Conservation (phyloP, 2,797 vertebrate species). For the Paramormyrops hopkinsi region DNA sequence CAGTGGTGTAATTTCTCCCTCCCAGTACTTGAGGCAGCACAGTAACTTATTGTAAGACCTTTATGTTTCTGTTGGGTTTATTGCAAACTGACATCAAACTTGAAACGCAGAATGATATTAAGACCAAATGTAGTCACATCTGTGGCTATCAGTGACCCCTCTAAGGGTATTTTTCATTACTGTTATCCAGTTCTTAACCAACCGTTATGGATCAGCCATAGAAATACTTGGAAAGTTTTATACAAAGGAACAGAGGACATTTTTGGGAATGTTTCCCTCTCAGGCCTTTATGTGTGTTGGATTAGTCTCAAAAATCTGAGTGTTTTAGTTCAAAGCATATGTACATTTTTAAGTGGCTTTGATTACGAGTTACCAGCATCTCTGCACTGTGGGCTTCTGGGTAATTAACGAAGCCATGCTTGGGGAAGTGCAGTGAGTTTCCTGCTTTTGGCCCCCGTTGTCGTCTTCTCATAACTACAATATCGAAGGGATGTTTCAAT, state of each 20-base stretch:
- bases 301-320: background rate
- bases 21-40: constrained; percentile 1
- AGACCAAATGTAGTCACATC: background rate
- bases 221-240: background rate
- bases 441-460: background rate
- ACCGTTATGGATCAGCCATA: background rate
- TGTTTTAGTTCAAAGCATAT: background rate
- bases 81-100: constrained; percentile 11
- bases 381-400: background rate
- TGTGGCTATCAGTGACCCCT: background rate
- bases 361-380: background rate
- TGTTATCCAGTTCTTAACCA: background rate
- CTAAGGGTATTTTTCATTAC: background rate
- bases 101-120: background rate
- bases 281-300: constrained; percentile 15
- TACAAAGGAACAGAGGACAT: background rate
- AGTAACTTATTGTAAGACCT: background rate
- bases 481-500: constrained; percentile 4
- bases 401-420: background rate
- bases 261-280: constrained; percentile 8
- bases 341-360: background rate
- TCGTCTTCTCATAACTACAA: background rate
- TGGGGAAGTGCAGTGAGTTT: background rate
- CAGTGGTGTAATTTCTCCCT: background rate
- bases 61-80: background rate